phyloP scores from a whole-genome alignment of 2,888 invertebrate species.

The Hecatera dysodea region DNA sequence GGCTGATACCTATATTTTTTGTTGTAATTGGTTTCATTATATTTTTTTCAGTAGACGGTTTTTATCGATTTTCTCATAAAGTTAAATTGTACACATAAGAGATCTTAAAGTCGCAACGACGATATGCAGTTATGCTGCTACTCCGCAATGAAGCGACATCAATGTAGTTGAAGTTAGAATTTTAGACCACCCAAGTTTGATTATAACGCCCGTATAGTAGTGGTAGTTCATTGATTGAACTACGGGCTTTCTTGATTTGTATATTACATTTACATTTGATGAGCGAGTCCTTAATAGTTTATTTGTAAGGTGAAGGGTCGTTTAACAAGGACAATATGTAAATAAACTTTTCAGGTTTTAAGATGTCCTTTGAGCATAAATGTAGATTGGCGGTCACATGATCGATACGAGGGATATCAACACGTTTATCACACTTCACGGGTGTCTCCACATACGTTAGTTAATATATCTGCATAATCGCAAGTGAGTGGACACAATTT shows the following conservation, averaged over 20 bases:
- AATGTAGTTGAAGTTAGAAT: no score
- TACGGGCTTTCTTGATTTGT: conserved; percentile 49
- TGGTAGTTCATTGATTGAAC: no score
- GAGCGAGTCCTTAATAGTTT: conserved; percentile 30
- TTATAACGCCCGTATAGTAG: no score
- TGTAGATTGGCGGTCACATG: neutral
- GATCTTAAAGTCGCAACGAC: no score
- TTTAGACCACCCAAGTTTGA: no score
- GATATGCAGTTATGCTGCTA: no score
- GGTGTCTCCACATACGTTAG: neutral
- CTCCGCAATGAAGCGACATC: no score
- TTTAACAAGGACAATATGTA: neutral
- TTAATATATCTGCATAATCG: conserved; percentile 11
- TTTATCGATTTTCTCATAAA: no score
- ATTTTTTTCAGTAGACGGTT: no score
- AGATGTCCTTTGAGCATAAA: neutral
- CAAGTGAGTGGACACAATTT: conserved; percentile 6
- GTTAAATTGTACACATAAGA: no score
- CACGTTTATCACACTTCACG: conserved; percentile 13
- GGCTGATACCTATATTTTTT: no score
- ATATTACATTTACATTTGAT: conserved; percentile 39
- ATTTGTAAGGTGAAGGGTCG: conserved; percentile 10
- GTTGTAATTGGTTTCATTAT: no score
- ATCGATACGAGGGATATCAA: neutral
- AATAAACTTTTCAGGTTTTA: neutral